phyloP scores from a whole-genome alignment of 2,888 invertebrate species.

The Eupithecia exiguata region DNA sequence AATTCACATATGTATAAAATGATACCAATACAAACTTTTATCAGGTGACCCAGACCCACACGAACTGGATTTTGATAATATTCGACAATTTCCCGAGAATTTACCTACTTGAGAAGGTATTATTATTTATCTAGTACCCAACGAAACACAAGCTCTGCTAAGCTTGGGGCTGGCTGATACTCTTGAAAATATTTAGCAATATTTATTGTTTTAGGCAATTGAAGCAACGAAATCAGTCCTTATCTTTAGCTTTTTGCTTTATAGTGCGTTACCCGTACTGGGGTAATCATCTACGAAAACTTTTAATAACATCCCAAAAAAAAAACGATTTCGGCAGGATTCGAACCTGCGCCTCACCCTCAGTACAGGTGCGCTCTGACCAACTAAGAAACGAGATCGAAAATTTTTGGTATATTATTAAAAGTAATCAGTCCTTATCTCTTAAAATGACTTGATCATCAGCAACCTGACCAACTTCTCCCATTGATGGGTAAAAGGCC shows the following conservation, averaged over 20 bases:
- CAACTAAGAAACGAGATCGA: no score
- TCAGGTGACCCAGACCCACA: constrained; percentile 1
- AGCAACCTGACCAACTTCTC: not conserved
- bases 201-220: not conserved
- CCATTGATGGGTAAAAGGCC: not conserved
- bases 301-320: no score
- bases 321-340: no score
- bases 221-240: not conserved
- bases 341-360: no score
- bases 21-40: not conserved
- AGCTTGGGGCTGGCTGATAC: no score
- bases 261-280: no score
- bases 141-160: no score
- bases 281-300: no score
- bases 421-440: not conserved
- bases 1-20: not conserved
- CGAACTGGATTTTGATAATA: not conserved
- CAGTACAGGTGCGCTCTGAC: no score
- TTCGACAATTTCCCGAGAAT: not conserved
- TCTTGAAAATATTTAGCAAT: not conserved
- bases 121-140: no score
- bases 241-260: no score
- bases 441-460: not conserved
- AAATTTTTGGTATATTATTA: no score
- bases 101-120: not conserved